Evolutionary conservation across 2,888 invertebrate species (phyloP).

Genomic region (Chymomyza procnemis): DNA sequence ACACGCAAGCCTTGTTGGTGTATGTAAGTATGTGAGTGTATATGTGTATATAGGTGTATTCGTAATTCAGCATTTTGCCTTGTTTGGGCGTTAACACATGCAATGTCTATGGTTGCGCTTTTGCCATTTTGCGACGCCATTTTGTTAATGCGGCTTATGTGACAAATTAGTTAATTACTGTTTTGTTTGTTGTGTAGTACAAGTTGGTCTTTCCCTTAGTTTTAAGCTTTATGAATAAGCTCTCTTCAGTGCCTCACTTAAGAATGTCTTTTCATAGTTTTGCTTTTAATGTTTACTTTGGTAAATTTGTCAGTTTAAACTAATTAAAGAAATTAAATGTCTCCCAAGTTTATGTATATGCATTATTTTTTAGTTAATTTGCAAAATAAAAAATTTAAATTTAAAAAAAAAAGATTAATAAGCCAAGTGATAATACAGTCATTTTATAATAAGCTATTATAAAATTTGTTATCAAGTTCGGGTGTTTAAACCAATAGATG

Average conservation of each 20-base stretch:
- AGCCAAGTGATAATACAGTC: no score
- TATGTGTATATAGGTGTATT: conserved; percentile 67
- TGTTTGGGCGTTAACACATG: conserved; percentile 29
- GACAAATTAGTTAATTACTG: conserved; percentile 71
- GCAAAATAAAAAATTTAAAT: no score
- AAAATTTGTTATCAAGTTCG: no score
- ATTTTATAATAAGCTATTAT: no score
- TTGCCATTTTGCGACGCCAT: conserved; percentile 38
- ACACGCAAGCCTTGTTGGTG: conserved; percentile 6
- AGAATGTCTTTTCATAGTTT: conserved; percentile 58
- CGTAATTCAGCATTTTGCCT: conserved; percentile 39
- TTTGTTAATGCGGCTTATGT: conserved; percentile 73
- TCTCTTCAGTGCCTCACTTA: conserved; percentile 49
- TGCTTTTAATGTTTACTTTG: conserved; percentile 56
- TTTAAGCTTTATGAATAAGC: not conserved
- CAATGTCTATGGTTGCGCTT: conserved; percentile 29
- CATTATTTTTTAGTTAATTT: no score
- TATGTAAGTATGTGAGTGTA: conserved; percentile 41
- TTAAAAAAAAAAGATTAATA: no score
- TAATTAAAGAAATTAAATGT: no score
- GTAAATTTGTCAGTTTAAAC: conserved; percentile 45
- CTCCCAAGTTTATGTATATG: no score
- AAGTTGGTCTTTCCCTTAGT: conserved; percentile 2
- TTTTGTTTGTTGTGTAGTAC: conserved; percentile 32
- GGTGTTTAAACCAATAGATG: no score